Base-by-base conservation (phyloP, 2,113 vertebrate species). In the Dascyllus trimaculatus region DNA sequence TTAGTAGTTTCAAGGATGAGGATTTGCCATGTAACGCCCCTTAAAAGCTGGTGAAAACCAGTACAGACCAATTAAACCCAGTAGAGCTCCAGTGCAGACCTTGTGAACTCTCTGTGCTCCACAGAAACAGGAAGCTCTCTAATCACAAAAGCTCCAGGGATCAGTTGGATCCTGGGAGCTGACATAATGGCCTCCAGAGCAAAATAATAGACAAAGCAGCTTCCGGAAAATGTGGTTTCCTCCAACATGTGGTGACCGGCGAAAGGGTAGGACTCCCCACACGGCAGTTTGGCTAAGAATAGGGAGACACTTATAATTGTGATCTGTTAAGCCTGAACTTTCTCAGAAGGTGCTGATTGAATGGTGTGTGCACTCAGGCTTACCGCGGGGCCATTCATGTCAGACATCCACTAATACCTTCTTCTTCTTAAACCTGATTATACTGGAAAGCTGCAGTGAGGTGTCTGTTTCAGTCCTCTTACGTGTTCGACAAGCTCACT, bases 291-390 rank as follows among this genome's bases (percentile, higher is more conserved):
- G 32, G 25, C 82, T 85, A 87, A 87, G 67, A 88, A 86, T 84
- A 92, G 81, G 35, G 29, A 62, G 71, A 59, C 82, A 80, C 70
- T 84, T 81, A n/a, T n/a, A 77, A 62, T 49, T 71, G 75, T 82
- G 51, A 81, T 70, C 85, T 71, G 63, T 74, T 92, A 90, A 92
- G 56, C 89, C 64, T 71, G 19, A n/a, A 45, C 83, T 84, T 84
- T 86, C 84, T 60, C 21, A 64, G 82, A 89, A 88, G 69, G n/a
- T 29, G 60, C 2, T 25, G 51, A 35, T 13, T 11, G 35, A 58
- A 43, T 51, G 51, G 54, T 61, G 62, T 81, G 67, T 64, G 57
- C 10, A 38, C n/a, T 49, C 56, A 22, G 80, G 83, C 81, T 88
- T 86, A 88, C 63, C 2, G 38, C 35, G 0, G 49, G 11, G 25